phyloP scores from a whole-genome alignment of 2,113 vertebrate genomes.

The Laticauda colubrina region DNA sequence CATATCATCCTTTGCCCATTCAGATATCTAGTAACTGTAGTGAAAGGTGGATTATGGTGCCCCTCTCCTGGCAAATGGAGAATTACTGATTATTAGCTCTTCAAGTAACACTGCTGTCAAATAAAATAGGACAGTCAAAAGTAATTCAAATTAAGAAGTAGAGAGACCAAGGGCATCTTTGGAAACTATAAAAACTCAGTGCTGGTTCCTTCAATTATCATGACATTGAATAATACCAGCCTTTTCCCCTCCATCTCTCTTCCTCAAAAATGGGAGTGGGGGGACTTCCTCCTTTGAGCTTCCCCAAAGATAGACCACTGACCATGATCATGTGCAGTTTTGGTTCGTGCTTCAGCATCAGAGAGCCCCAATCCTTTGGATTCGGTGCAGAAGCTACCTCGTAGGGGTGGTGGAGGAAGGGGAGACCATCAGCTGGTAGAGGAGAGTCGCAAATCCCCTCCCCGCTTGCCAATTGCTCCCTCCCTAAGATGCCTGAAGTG shows the following conservation, averaged over 20 bases:
- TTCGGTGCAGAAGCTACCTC: too few species aligned
- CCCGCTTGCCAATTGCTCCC: too few species aligned
- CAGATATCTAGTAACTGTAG: background rate
- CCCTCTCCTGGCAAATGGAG: background rate
- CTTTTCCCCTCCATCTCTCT: background rate
- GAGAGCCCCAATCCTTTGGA: too few species aligned
- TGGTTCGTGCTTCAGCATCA: too few species aligned
- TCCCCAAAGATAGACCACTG: too few species aligned
- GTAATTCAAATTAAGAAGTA: background rate
- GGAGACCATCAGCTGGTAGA: too few species aligned
- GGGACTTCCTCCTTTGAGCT: too few species aligned
- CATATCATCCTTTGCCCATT: too few species aligned
- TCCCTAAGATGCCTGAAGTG: too few species aligned
- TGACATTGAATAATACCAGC: background rate
- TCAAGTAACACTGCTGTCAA: background rate
- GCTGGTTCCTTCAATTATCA: background rate
- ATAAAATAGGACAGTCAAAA: background rate
- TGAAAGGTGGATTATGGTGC: background rate
- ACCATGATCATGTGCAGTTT: too few species aligned
- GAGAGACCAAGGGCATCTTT: background rate
- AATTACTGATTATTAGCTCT: background rate
- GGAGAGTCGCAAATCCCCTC: too few species aligned
- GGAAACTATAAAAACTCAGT: background rate
- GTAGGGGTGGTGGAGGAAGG: too few species aligned
- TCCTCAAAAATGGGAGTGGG: background rate